Base-by-base conservation (phyloP, 2,797 vertebrate genomes). In the Ctenopoma kingsleyae region DNA sequence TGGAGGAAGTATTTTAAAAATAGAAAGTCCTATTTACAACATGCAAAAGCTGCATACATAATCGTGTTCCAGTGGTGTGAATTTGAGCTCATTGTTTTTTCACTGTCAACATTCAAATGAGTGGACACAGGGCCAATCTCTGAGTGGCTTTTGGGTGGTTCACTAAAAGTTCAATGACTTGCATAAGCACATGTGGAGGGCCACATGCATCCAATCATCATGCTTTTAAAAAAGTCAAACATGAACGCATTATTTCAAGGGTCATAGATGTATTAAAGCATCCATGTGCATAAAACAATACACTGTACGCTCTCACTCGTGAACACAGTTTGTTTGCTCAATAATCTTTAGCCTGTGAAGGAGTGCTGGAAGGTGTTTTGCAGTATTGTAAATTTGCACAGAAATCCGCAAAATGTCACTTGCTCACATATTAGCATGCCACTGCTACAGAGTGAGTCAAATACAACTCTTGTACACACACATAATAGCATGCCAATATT, bases 401-500 rank as follows among this genome's bases (percentile, higher is more conserved):
- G 2, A 73, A 23, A 68, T 12, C 32, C 56, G 46, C 47, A 22
- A 47, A 53, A 58, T 61, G 60, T 43, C 77, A 65, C 57, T 73
- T 74, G 36, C 19, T 71, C 55, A 71, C 57, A 72, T 56, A 64
- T 66, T 36, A 49, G 22, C 60, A 25, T 30, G 57, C 41, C 59
- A 58, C 49, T 52, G 48, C 23, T 68, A 43, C 69, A 65, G 44
- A 61, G 57, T 69, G 55, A 77, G 56, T 77, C 35, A 79, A 85
- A 83, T 50, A 12, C 44, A 41, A 32, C 62, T 74, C 17, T 71
- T 80, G 80, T 71, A 80, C 50, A 71, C 48, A 74, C 49, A 74
- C 58, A 40, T 32, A 85, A 54, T 47, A 54, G 65, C 52, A 27
- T 19, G 46, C 58, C 79, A 88, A 80, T 81, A 86, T 80, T 74